Evolutionary conservation across 2,113 vertebrate genomes (phyloP).

Genomic region (Aix galericulata): DNA sequence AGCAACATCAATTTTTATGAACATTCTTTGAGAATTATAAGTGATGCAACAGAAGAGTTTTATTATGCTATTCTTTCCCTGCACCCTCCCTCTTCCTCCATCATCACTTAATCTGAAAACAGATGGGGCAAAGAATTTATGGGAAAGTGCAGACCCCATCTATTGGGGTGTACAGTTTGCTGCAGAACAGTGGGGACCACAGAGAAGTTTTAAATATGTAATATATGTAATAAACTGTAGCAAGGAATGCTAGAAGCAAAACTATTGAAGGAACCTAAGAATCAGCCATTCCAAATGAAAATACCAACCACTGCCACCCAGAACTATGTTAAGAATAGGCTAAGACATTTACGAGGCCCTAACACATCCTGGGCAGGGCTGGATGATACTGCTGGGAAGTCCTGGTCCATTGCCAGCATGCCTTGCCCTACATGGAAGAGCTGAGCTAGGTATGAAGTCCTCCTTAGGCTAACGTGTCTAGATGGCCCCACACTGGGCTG

Average conservation of each 20-base stretch:
- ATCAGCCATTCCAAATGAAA: background rate
- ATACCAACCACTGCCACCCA: background rate
- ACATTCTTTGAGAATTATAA: background rate
- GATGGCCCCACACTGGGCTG: background rate
- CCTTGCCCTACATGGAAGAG: background rate
- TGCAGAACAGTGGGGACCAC: background rate
- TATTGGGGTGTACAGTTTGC: background rate
- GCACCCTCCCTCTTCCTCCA: background rate
- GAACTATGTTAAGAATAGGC: background rate
- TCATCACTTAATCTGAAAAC: conserved; percentile 2
- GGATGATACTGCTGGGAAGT: background rate
- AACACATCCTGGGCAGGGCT: background rate
- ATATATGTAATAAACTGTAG: background rate
- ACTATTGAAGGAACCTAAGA: background rate
- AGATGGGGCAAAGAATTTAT: background rate
- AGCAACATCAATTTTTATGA: background rate
- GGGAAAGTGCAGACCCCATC: background rate
- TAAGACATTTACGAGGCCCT: background rate
- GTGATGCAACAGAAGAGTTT: background rate
- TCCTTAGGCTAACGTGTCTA: background rate
- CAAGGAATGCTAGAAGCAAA: background rate
- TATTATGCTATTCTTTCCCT: background rate
- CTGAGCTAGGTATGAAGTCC: background rate
- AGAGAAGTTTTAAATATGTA: background rate
- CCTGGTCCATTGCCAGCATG: background rate